These are phyloP conservation scores for Oligia strigilis DNA, from an alignment of 2,888 invertebrate species.

Conservation along the genomic window DNA sequence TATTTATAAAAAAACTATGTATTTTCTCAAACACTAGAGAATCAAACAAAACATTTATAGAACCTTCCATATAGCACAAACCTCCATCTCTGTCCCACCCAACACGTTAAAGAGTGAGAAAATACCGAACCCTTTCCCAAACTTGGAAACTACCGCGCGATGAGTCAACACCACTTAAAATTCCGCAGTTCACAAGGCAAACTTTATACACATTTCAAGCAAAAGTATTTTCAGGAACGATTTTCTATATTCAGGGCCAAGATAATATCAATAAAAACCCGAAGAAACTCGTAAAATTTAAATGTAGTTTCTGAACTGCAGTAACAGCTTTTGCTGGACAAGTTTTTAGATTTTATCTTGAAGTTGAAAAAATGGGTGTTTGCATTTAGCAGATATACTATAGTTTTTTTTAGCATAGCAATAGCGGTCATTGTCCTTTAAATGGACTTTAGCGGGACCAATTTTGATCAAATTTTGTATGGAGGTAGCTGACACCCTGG, in stretches of 20 bases:
- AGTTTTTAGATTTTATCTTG: constrained; percentile 22
- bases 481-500: too few relatives aligned
- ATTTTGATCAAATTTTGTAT: too few relatives aligned
- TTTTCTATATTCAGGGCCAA: constrained; percentile 58
- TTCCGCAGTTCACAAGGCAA: constrained; percentile 49
- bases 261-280: constrained; percentile 75
- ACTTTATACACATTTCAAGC: constrained; percentile 57
- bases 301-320: constrained; percentile 69
- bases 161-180: constrained; percentile 63
- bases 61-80: neutral
- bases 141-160: constrained; percentile 21
- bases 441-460: too few relatives aligned
- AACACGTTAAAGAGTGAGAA: constrained; percentile 30
- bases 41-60: neutral
- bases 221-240: constrained; percentile 53
- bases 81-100: neutral
- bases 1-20: neutral
- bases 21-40: neutral
- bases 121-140: constrained; percentile 32
- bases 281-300: constrained; percentile 69
- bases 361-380: neutral
- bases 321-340: constrained; percentile 60
- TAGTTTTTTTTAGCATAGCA: too few relatives aligned
- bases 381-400: too few relatives aligned
- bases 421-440: too few relatives aligned